Evolutionary conservation across 1,140 invertebrate species (phyloP), one percentile per base, ranked within the genome.

Genomic region (Anagrus nilaparvatae): DNA sequence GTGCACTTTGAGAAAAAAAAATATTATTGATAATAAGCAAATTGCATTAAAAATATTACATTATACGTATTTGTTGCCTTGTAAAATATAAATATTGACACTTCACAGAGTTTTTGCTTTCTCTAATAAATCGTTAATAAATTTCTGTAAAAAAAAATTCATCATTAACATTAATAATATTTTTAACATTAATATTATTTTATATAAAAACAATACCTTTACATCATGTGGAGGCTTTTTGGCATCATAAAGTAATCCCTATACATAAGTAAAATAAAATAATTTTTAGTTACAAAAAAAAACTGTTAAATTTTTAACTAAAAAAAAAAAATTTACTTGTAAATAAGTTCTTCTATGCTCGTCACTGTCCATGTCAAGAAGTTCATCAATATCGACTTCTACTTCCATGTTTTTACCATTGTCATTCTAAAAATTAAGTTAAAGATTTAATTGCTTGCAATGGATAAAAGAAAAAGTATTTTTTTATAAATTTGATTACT

Each of bases 371-470:
- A 93, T 85, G 63, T 94, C 89, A 47, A 93, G 71, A 30, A 93
- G 74, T 74, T 94, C 87, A 70, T 94, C 89, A 55, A 94, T 82
- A 65, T 94, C 89, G 44, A 93, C 84, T 67, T 93, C 89, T 38
- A 92, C 85, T 66, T 92, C 87, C 57, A 77, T 73, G 53, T 67
- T 70, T 56, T 69, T 74, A 27, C 61, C 65, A 51, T 59, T 68
- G 37, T 73, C 72, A 56, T 72, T 71, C 74, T 77, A 58, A 68
- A 56, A 52, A 41, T 20, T 32, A 40, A 29, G 14, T 30, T 24
- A 27, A 3, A 33, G 21, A 24, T 24, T 21, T 24, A 36, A 6
- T 24, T 23, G 33, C 31, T 18, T 19, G 14, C 20, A 19, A 23
- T 5, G 5, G 6, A 10, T 9, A n/a, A n/a, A n/a, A n/a, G n/a